Evolutionary conservation across 2,797 vertebrate genomes (phyloP), one percentile per base, ranked within the genome.

Genomic region (Leptatherina wallacei): DNA sequence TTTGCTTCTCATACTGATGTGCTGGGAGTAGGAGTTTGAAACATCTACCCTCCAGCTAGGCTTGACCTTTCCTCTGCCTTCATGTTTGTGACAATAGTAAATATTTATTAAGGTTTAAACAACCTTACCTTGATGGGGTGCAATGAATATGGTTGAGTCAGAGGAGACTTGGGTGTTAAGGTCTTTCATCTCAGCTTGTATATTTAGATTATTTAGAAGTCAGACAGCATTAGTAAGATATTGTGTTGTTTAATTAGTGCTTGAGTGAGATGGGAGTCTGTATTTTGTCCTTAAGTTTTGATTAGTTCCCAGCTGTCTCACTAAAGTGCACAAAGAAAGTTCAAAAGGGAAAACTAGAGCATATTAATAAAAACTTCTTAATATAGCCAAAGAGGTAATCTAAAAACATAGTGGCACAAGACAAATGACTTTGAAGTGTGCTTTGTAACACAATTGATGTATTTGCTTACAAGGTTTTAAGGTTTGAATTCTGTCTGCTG

Each of bases 81-180:
- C 69, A 60, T 85, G 82, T 84, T 85, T 88, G 76, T 55, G 77
- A 78, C 67, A 75, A 78, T 51, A 78, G 77, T 82, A 90, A 91
- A 91, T 89, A 86, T 92, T 90, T 92, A 85, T 74, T 65, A 58
- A n/a, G 29, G 8, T 83, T 83, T 86, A 85, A 88, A 88, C 82
- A 88, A 88, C 80, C 65, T 32, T 72, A 66, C 60, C 67, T 24
- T 0, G 14, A 13, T 51, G 22, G 6, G 65, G 61, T 5, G 10
- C 54, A 51, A 67, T 87, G 83, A 76, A 83, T 75, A 74, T 44
- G 0, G 0, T 18, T 0, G 42, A 75, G 58, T 69, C 54, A 32
- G 38, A 70, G 52, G 52, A 76, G 75, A 47, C 29, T 32, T 56
- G 52, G 72, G 70, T 33, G 69, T 55, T 47, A 58, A 61, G 73